A percentile compares a stretch with the other conserved stretches of the same genome.
Evolutionary conservation across 2,113 vertebrate genomes (phyloP).

Genomic region (Melanocharis versteri): DNA sequence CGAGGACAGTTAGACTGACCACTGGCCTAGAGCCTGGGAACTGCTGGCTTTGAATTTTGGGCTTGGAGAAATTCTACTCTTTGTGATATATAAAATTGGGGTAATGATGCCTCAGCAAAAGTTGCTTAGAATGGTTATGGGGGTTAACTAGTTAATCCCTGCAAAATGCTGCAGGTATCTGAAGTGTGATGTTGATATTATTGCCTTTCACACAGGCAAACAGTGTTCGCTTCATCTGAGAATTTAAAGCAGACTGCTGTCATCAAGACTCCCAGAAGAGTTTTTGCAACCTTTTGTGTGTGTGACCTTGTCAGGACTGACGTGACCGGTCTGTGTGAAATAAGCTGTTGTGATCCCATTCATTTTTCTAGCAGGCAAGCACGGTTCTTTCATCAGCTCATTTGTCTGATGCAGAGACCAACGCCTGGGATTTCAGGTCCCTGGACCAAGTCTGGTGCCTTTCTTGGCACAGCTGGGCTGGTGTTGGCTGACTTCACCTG

Average conservation of each 20-base stretch:
- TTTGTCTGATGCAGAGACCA: background rate
- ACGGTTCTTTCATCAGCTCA: background rate
- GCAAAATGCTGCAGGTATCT: background rate
- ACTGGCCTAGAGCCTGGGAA: background rate
- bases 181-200: background rate
- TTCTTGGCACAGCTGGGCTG: background rate
- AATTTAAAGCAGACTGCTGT: background rate
- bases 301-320: background rate
- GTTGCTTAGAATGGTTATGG: background rate
- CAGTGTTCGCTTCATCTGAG: background rate
- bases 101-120: background rate
- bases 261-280: background rate
- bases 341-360: background rate
- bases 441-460: background rate
- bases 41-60: background rate
- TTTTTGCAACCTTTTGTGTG: background rate
- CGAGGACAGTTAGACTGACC: background rate
- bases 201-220: background rate
- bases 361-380: background rate
- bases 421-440: fast-evolving
- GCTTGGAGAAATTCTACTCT: background rate
- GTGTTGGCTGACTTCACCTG: background rate
- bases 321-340: background rate
- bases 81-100: background rate
- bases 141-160: background rate